Evolutionary conservation across 2,888 invertebrate species (phyloP), one percentile per base, ranked within the genome.

Genomic region (Salpingus planirostris): DNA sequence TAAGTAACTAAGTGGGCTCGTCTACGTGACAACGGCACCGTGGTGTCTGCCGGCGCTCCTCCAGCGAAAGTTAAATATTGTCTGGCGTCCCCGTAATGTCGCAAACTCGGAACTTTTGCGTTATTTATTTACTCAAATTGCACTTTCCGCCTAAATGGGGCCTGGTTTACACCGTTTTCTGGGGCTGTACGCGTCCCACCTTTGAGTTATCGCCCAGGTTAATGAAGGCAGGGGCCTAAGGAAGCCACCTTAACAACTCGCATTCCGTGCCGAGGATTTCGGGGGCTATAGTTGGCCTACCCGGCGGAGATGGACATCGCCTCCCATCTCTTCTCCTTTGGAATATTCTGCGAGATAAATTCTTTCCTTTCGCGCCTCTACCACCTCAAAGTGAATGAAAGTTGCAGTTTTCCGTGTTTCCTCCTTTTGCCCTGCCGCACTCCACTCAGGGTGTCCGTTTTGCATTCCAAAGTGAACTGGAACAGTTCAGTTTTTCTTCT

Each of bases 1-100:
- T 44, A 47, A 46, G 47, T 47, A 46, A 47, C 47, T 47, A 47
- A 47, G 45, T 46, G 47, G 44, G 41, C 31, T 36, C 29, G 40
- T 37, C 33, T 45, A 47, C 47, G 47, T 47, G 47, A 47, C 43
- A 43, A 39, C 41, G 42, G 37, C 31, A 28, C 36, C 38, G 27
- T 35, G 36, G 33, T 36, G 34, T 33, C 32, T 30, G 27, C 42
- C n/a, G n/a, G 18, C 39, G 21, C 29, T 31, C 31, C 32, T 13
- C 25, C 13, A 42, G 42, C 32, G 43, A 44, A 46, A 44, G 43
- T 46, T 46, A 43, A 40, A 43, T 45, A 43, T 47, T 42, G 36
- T 42, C 40, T 35, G 32, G 37, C 27, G 25, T 27, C 33, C 31
- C 40, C 36, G 42, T 42, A 44, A 44, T 44, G 42, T 33, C 31